Base-by-base conservation (phyloP, 2,888 invertebrate genomes). In the Tetanocera ferruginea region DNA sequence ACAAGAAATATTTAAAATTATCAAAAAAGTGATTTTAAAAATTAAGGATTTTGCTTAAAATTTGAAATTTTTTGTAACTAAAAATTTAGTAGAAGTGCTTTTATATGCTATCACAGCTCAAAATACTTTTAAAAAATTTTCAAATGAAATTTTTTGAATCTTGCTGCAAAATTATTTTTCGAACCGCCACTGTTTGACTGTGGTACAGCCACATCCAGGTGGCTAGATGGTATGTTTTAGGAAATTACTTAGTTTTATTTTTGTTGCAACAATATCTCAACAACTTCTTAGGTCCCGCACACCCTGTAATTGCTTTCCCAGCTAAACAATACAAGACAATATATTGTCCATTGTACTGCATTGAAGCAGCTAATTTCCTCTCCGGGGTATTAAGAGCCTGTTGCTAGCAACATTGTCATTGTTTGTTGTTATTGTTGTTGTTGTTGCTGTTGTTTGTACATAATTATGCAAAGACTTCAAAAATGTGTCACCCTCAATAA, bases 341-440 rank as follows among this genome's bases (percentile, higher is more conserved):
- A 69, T 19, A 69, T 69, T 51, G 51, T 69, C 51, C 25, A 69
- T 51, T 69, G 69, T 69, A 17, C 51, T 25, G 69, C 43, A 43
- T 51, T 25, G 19, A 51, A 51, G 14, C 51, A 69, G 28, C 49
- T 69, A 69, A 69, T 69, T 69, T 69, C 69, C 69, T 49, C 69
- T 69, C 28, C 17, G 23, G 23, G 5, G 69, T 49, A 69, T 69
- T 69, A 51, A 34, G 51, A n/a, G 69, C 69, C 69, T 69, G 69
- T 69, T 69, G 28, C 51, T 23, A 17, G 69, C 69, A 3, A 69
- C 37, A 23, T 19, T 11, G 43, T 19, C 31, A 66, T 66, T 67
- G 55, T 71, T 55, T 55, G 52, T 31, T 37, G 23, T 43, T 43
- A 1, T 43, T 43, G 4, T 43, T 43, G 9, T 37, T 37, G 37